A percentile compares a stretch with the other conserved stretches of the same genome.
These are phyloP conservation scores for Motacilla alba DNA, from an alignment of 2,113 vertebrate species.

Conservation along the genomic window DNA sequence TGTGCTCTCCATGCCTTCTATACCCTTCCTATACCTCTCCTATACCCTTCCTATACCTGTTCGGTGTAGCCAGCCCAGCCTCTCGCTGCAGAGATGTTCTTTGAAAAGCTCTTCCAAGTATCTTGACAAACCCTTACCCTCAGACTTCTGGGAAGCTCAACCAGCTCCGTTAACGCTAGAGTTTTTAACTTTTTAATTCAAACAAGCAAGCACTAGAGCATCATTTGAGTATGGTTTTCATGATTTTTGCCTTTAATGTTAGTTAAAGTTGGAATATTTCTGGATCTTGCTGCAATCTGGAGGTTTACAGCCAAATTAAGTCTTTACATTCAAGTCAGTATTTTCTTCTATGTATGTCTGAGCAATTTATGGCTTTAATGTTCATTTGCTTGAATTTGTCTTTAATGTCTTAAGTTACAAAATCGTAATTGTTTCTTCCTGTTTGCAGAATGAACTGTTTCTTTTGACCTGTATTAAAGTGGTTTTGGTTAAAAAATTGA, in stretches of 20 bases:
- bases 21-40: not conserved
- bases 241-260: not conserved
- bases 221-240: not conserved
- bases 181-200: not conserved
- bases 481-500: not conserved
- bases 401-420: not conserved
- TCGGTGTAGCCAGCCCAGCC: not conserved
- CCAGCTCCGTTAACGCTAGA: not conserved
- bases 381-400: not conserved
- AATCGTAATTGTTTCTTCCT: not conserved
- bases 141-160: not conserved
- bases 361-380: not conserved
- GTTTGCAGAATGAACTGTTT: not conserved
- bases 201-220: not conserved
- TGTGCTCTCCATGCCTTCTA: not conserved
- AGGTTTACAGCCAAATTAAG: not conserved
- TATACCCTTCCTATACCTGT: rapidly evolving
- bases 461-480: not conserved
- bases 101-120: not conserved
- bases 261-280: not conserved
- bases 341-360: not conserved
- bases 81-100: not conserved
- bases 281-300: rapidly evolving
- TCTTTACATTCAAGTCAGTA: not conserved
- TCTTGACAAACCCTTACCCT: not conserved